Percentiles rank a stretch among this genome's conserved stretches.
phyloP scores from a whole-genome alignment of 1,140 invertebrate genomes.

The Oryctes rhinoceros region DNA sequence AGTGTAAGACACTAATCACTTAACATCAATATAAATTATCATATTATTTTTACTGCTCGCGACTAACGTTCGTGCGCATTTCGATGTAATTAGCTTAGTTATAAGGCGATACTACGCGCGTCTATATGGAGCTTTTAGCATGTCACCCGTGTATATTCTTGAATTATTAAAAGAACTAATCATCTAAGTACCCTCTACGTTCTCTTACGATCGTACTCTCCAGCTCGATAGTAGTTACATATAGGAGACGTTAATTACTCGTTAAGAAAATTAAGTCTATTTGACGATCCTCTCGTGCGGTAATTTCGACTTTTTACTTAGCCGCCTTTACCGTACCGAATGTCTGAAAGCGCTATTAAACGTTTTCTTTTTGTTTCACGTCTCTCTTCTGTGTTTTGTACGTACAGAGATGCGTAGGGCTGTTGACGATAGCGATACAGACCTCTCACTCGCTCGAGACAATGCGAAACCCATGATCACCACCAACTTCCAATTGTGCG shows the following conservation, averaged over 20 bases:
- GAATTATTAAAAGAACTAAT: neutral
- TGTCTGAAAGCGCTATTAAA: constrained; percentile 9
- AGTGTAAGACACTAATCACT: constrained; percentile 14
- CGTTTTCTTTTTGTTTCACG: neutral
- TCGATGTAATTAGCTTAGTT: neutral
- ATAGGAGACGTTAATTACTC: constrained; percentile 9
- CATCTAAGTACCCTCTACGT: neutral
- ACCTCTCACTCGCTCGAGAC: too few relatives aligned
- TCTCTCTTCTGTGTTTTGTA: too few relatives aligned
- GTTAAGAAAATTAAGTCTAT: neutral
- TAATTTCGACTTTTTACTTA: neutral
- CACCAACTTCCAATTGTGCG: too few relatives aligned
- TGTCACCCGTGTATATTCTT: neutral
- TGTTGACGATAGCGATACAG: too few relatives aligned
- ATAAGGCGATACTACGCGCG: neutral
- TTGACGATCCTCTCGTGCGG: constrained; percentile 7
- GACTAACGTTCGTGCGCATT: neutral
- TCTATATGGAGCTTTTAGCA: neutral
- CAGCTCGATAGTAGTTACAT: neutral
- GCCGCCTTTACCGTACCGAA: neutral
- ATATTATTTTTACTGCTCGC: neutral
- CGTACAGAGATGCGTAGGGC: too few relatives aligned
- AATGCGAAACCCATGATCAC: too few relatives aligned
- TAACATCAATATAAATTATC: constrained; percentile 11
- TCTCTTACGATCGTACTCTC: neutral